These are phyloP conservation scores for Synanceia verrucosa DNA, from an alignment of 2,797 vertebrate genomes.

Conservation along the genomic window DNA sequence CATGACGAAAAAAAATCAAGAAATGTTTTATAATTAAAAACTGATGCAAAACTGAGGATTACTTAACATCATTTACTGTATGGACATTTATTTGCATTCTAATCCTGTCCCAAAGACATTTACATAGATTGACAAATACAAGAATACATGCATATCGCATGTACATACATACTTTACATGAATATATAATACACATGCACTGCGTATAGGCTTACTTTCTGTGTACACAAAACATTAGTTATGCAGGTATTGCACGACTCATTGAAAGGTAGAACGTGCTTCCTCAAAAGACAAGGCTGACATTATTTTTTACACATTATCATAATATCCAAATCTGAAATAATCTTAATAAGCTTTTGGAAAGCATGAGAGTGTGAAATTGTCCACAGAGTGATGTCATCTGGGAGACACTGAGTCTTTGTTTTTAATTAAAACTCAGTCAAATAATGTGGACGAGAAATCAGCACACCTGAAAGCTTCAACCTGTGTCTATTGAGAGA, in stretches of 20 bases:
- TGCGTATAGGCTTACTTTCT: background rate
- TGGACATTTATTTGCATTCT: background rate
- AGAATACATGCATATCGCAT: slow-evolving; percentile 1
- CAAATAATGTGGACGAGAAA: slow-evolving; percentile 55
- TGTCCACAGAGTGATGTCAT: slow-evolving; percentile 64
- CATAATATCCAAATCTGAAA: slow-evolving; percentile 54
- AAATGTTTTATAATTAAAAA: background rate
- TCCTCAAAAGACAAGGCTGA: slow-evolving; percentile 32
- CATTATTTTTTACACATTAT: slow-evolving; percentile 29
- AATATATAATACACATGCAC: background rate
- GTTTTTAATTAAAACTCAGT: slow-evolving; percentile 72
- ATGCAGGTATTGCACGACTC: slow-evolving; percentile 1
- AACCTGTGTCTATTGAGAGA: slow-evolving; percentile 31
- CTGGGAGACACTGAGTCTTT: slow-evolving; percentile 64
- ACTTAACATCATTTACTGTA: background rate
- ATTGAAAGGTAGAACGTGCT: slow-evolving; percentile 19
- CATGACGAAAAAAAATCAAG: background rate
- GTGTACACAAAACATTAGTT: slow-evolving; percentile 1
- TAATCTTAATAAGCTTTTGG: slow-evolving; percentile 60
- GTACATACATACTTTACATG: background rate
- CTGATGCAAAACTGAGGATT: background rate
- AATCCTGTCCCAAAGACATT: background rate
- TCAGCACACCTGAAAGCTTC: slow-evolving; percentile 57
- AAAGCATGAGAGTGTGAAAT: slow-evolving; percentile 67
- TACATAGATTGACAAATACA: background rate